Evolutionary conservation across 53 echinoderm and acorn worm genomes (phyloP).

Genomic region (Crossaster papposus): DNA sequence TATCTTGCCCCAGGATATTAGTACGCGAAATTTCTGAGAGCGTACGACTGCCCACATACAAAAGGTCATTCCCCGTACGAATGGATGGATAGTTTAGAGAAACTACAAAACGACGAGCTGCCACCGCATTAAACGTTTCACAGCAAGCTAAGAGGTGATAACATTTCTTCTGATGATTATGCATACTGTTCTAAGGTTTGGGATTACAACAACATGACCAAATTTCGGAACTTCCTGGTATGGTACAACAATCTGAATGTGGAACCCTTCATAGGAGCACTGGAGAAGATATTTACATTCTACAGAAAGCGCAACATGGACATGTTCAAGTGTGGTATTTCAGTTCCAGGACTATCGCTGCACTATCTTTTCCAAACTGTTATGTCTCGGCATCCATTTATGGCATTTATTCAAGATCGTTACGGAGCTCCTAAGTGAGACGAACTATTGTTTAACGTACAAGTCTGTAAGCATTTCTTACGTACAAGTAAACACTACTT

Average conservation of each 20-base stretch:
- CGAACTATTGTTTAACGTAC: too few species aligned
- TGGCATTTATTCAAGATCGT: too few species aligned
- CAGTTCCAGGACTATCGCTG: constrained; percentile 49
- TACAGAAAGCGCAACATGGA: constrained; percentile 31
- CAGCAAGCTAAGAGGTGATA: constrained; percentile 28
- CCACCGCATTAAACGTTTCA: constrained; percentile 49
- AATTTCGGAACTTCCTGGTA: constrained; percentile 42
- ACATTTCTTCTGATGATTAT: constrained; percentile 45
- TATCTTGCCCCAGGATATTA: constrained; percentile 55
- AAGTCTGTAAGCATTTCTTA: too few species aligned
- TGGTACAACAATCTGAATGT: constrained; percentile 74
- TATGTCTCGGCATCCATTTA: too few species aligned
- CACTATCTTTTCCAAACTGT: constrained; percentile 47
- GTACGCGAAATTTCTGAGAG: constrained; percentile 55
- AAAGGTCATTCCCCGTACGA: constrained; percentile 59
- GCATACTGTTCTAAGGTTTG: constrained; percentile 42
- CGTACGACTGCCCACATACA: background rate
- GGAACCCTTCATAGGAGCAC: constrained; percentile 39
- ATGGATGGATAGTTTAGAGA: constrained; percentile 41
- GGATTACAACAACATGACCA: constrained; percentile 23
- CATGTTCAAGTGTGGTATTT: constrained; percentile 49
- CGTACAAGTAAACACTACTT: too few species aligned
- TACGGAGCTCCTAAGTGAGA: too few species aligned
- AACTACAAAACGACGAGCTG: constrained; percentile 13
- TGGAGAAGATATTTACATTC: constrained; percentile 45